phyloP scores from a whole-genome alignment of 2,797 vertebrate species.

The Gymnopithys bicolor region DNA sequence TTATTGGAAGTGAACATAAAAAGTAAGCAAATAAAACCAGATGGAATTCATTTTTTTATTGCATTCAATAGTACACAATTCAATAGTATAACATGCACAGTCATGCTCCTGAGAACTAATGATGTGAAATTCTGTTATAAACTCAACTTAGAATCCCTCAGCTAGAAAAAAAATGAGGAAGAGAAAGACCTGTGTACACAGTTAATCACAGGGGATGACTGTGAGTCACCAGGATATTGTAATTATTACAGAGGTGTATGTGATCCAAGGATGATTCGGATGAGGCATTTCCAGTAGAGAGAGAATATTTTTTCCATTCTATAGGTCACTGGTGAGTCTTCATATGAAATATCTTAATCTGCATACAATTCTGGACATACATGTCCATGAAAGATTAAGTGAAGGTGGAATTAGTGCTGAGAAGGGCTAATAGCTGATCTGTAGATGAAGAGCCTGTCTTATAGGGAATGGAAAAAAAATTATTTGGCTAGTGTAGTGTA shows the following conservation, averaged over 20 bases:
- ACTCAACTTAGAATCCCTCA: neutral
- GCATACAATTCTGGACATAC: neutral
- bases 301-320: neutral
- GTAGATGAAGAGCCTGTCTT: neutral
- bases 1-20: conserved; percentile 14
- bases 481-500: neutral
- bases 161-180: neutral
- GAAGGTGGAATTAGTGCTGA: neutral
- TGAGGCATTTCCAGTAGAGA: neutral
- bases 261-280: neutral
- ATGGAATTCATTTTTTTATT: neutral
- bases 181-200: neutral
- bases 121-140: neutral
- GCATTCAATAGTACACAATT: neutral
- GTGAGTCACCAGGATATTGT: neutral
- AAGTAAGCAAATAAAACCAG: conserved; percentile 24
- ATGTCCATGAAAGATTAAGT: neutral
- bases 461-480: neutral
- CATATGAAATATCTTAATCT: neutral
- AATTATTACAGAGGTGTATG: neutral
- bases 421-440: neutral
- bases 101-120: neutral
- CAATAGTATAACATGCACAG: neutral
- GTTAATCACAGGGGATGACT: neutral
- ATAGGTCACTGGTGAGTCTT: neutral